A percentile compares a stretch with the other conserved stretches of the same genome.
These are phyloP conservation scores for Anastatus disparis DNA, from an alignment of 1,140 invertebrate species.

Conservation along the genomic window DNA sequence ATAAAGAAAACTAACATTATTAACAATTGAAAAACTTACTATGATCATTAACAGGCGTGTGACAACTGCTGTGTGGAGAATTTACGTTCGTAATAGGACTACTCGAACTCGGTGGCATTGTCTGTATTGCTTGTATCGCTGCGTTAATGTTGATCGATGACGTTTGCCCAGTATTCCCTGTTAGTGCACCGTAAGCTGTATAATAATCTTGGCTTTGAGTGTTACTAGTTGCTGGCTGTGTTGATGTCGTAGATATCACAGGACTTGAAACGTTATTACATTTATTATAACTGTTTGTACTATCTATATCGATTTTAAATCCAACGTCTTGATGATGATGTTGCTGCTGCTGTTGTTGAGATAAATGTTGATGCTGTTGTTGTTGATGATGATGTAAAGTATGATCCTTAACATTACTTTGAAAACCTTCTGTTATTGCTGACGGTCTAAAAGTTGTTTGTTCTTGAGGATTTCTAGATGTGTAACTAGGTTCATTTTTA, in stretches of 20 bases:
- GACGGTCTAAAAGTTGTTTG: constrained; percentile 30
- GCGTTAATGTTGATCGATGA: constrained; percentile 50
- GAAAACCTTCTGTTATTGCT: constrained; percentile 48
- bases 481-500: constrained; percentile 58
- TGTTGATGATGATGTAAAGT: constrained; percentile 34
- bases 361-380: constrained; percentile 47
- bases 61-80: constrained; percentile 53
- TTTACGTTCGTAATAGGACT: constrained; percentile 51
- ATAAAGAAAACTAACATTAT: too few relatives aligned
- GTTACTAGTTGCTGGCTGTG: too few relatives aligned
- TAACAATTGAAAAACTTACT: constrained; percentile 46
- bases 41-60: constrained; percentile 56
- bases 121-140: constrained; percentile 52
- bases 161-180: constrained; percentile 43
- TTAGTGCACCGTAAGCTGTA: constrained; percentile 54
- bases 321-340: constrained; percentile 47
- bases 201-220: constrained; percentile 59
- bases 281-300: constrained; percentile 28
- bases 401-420: constrained; percentile 52
- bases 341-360: constrained; percentile 36
- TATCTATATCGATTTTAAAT: constrained; percentile 59
- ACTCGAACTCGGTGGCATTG: constrained; percentile 47
- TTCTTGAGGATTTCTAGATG: constrained; percentile 47
- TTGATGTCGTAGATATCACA: too few relatives aligned
- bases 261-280: constrained; percentile 28